These are phyloP conservation scores for Etheostoma nigrum DNA, from an alignment of 2,797 vertebrate genomes.

Conservation along the genomic window DNA sequence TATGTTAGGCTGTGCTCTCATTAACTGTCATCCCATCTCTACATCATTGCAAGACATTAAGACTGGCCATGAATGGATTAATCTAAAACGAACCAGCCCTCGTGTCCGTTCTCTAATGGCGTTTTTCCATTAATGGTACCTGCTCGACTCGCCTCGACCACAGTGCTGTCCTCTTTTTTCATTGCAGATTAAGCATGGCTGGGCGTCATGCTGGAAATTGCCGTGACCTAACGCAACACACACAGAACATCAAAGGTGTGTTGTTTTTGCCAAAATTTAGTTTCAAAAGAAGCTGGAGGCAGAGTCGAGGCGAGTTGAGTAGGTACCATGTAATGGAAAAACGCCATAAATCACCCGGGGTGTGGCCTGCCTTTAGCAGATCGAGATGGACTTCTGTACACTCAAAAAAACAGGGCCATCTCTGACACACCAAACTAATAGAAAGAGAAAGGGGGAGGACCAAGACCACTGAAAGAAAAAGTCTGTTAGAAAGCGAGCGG, in stretches of 20 bases:
- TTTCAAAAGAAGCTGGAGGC: too few species aligned
- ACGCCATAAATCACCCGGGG: not conserved
- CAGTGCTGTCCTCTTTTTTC: too few species aligned
- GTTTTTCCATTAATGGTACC: too few species aligned
- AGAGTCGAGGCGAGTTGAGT: too few species aligned
- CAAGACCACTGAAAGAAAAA: not conserved
- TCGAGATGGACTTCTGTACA: conserved; percentile 33
- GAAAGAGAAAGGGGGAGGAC: conserved; percentile 17
- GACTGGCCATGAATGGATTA: conserved; percentile 2
- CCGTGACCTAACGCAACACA: too few species aligned
- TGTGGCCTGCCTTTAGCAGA: conserved; percentile 15
- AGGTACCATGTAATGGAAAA: too few species aligned
- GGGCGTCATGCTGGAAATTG: too few species aligned
- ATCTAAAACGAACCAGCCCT: conserved; percentile 14
- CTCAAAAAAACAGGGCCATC: conserved; percentile 35
- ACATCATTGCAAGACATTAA: not conserved
- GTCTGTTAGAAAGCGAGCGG: not conserved
- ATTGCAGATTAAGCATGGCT: too few species aligned
- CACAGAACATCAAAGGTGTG: too few species aligned
- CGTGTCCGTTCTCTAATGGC: conserved; percentile 2
- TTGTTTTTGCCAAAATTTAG: too few species aligned
- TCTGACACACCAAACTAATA: conserved; percentile 51
- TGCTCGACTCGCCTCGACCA: too few species aligned
- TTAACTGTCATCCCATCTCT: conserved; percentile 1
- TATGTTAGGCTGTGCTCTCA: conserved; percentile 11